Evolutionary conservation across 2,113 vertebrate genomes (phyloP), one percentile per base, ranked within the genome.

Genomic region (Origma solitaria): DNA sequence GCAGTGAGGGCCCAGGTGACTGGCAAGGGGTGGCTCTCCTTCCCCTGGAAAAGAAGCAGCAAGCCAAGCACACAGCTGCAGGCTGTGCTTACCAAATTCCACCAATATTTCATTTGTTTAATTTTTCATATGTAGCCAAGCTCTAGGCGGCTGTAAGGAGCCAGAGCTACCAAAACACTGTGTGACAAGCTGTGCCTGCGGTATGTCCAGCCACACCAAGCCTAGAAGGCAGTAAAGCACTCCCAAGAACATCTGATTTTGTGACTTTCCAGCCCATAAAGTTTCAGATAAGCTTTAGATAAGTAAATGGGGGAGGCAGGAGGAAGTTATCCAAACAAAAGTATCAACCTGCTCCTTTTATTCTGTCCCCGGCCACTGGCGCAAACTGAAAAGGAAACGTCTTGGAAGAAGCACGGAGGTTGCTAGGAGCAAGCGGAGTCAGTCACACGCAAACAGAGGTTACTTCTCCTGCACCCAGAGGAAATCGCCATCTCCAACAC

Each of bases 111-210:
- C 38, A 77, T 91, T 80, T 93, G 27, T 77, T 93, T 88, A 40
- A 90, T 95, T 91, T 91, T 88, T 95, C 73, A 27, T 54, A 47
- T 8, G 7, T 30, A 73, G 30, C 44, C 47, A 56, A 62, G 42
- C 24, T 94, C 33, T 64, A 62, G 82, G 38, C 2, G 4, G 61
- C 69, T 86, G 28, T 56, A 58, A 73, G 80, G 60, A 96, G n/a
- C 68, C 71, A 77, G 88, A 90, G 68, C 72, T 95, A 95, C 92
- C 90, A 95, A 86, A 96, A 95, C 68, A 71, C 68, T 28, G 33
- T 0, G 0, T 94, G 90, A 86, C 93, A 92, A 90, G 82, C 64
- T 51, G 27, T 56, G 82, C 51, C 91, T 95, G 82, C 0, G 3
- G 12, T 95, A 72, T 33, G 12, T 95, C 92, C 82, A 96, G 73